phyloP scores from a whole-genome alignment of 1,140 invertebrate genomes.

The Cydia strobilella region DNA sequence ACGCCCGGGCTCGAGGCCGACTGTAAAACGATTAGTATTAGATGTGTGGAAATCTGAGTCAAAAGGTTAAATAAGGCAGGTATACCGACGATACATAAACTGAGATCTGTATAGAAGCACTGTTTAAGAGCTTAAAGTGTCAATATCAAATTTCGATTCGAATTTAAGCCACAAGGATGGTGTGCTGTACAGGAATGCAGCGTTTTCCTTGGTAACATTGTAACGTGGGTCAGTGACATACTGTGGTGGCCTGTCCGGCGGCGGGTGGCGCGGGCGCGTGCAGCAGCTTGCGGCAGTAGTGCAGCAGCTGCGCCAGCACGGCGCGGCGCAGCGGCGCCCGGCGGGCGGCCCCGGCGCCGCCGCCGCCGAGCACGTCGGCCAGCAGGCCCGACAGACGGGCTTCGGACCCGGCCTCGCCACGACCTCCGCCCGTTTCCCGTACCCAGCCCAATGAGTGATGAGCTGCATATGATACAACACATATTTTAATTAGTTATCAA shows the following conservation, averaged over 20 bases:
- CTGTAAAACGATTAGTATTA: neutral
- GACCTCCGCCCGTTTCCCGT: slow-evolving; percentile 53
- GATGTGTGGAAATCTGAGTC: too few relatives aligned
- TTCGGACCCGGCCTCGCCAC: slow-evolving; percentile 53
- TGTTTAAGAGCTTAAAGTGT: too few relatives aligned
- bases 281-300: slow-evolving; percentile 82
- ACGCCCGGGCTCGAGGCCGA: slow-evolving; percentile 22
- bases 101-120: too few relatives aligned
- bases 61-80: too few relatives aligned
- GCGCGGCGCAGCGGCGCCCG: slow-evolving; percentile 66
- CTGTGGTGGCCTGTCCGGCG: neutral
- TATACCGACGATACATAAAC: too few relatives aligned
- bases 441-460: slow-evolving; percentile 61
- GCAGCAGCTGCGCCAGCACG: slow-evolving; percentile 71
- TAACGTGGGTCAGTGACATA: neutral
- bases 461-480: slow-evolving; percentile 43
- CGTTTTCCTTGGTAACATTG: too few relatives aligned
- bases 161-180: too few relatives aligned
- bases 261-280: slow-evolving; percentile 82
- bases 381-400: slow-evolving; percentile 66
- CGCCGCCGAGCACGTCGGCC: slow-evolving; percentile 65
- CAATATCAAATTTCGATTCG: too few relatives aligned
- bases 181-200: too few relatives aligned
- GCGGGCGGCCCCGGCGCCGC: slow-evolving; percentile 43
- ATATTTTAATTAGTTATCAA: neutral